Evolutionary conservation across 1,140 invertebrate genomes (phyloP), one percentile per base, ranked within the genome.

Genomic region (Hestina assimilis): DNA sequence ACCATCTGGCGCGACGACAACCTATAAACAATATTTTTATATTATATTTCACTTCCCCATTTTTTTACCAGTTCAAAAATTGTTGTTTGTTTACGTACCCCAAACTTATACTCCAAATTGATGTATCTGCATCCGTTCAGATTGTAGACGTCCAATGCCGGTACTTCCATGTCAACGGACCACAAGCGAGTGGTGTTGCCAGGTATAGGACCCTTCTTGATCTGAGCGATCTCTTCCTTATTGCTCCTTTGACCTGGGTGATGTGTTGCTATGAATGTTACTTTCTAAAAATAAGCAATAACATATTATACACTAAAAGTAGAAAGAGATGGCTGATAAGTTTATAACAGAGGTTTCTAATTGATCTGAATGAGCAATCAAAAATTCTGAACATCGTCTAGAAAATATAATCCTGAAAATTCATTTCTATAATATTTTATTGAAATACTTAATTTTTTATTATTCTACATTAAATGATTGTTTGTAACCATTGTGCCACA

Each of bases 121-220:
- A 94, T 94, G 47, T 92, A 90, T 1, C 89, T 84, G 66, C 93
- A 94, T 58, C 91, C 88, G 1, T 89, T 73, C 1, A 94, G 70
- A 79, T 93, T 93, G 7, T 91, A 92, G 6, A 92, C 91, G 17
- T 92, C 92, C 62, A 93, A 60, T 8, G 91, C 81, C 1, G 93
- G 93, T 50, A 94, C 88, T 7, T 88, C 78, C 45, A 94, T 69
- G 63, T 89, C 85, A 40, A 93, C 90, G 28, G 88, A 89, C 79
- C 91, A 93, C 38, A 89, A 90, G 1, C 89, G 87, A 1, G 81
- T 91, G n/a, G 87, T 89, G 57, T 89, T 75, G 5, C 69, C 87
- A 8, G 89, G 87, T 0, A 93, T 75, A 0, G 92, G 90, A 6
- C 93, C 91, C 73, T 92, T 89, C 53, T 84, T 88, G 21, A 92